Percentiles rank a stretch among this genome's conserved stretches.
These are phyloP conservation scores for Oostethus manadensis DNA, from an alignment of 2,113 vertebrate genomes.

Conservation along the genomic window DNA sequence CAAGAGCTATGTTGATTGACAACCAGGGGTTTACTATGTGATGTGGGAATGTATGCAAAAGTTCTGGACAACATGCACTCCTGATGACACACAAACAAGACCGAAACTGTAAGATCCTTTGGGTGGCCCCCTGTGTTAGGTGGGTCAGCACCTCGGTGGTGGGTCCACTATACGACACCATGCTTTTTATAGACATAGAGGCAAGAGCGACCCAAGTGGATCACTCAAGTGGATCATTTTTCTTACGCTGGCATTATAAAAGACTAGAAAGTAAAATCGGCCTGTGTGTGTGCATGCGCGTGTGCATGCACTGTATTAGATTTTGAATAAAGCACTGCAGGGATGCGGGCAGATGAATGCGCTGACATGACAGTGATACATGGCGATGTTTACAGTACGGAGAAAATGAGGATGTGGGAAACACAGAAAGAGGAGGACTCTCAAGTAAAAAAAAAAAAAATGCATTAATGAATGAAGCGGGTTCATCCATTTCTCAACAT, in stretches of 20 bases:
- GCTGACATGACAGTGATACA: slow-evolving; percentile 70
- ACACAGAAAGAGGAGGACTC: slow-evolving; percentile 14
- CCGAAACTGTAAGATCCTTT: slow-evolving; percentile 38
- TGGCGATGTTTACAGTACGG: slow-evolving; percentile 66
- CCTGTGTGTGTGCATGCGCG: slow-evolving; percentile 15
- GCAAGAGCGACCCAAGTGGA: slow-evolving; percentile 34
- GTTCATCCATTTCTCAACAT: slow-evolving; percentile 42
- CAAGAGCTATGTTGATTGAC: slow-evolving; percentile 27
- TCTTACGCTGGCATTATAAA: too few species aligned
- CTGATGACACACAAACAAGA: slow-evolving; percentile 27
- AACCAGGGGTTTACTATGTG: not conserved
- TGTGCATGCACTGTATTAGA: slow-evolving; percentile 18
- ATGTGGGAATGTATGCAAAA: not conserved
- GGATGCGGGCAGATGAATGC: slow-evolving; percentile 54
- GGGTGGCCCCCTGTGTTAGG: slow-evolving; percentile 60
- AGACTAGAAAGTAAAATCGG: too few species aligned
- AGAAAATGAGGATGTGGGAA: slow-evolving; percentile 20
- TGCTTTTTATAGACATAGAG: slow-evolving; percentile 60
- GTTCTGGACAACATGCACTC: slow-evolving; percentile 33
- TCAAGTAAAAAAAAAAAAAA: not conserved
- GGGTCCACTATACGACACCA: slow-evolving; percentile 62
- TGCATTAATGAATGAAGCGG: slow-evolving; percentile 16
- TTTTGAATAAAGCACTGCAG: slow-evolving; percentile 35
- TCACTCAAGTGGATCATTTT: too few species aligned
- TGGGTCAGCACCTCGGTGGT: slow-evolving; percentile 64